Evolutionary conservation across 2,113 vertebrate genomes (phyloP).

Genomic region (Oncorhynchus mykiss): DNA sequence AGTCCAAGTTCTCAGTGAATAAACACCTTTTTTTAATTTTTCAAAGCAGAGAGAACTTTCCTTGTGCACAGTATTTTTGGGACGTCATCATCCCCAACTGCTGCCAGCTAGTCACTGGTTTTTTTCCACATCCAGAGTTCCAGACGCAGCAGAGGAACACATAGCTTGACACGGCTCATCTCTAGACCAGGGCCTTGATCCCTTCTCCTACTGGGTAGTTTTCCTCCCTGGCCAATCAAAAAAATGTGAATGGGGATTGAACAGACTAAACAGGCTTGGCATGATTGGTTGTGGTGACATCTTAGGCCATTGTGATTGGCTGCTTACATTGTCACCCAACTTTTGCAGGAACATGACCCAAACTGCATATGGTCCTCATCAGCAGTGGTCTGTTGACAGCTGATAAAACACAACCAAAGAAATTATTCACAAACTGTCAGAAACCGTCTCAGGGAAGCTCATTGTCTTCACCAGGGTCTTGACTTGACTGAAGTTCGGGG

Average conservation of each 20-base stretch:
- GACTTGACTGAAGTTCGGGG: too few species aligned
- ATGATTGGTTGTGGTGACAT: neutral
- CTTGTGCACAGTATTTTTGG: conserved; percentile 51
- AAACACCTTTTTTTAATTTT: conserved; percentile 14
- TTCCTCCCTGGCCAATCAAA: neutral
- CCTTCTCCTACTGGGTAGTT: neutral
- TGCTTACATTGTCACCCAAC: neutral
- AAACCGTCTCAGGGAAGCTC: too few species aligned
- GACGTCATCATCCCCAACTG: conserved; percentile 28
- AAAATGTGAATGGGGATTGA: neutral
- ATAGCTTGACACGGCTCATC: neutral
- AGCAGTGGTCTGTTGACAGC: neutral
- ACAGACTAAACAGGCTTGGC: neutral
- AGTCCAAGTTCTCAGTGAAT: conserved; percentile 36
- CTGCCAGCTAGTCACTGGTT: conserved; percentile 47
- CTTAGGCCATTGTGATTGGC: neutral
- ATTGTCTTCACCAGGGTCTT: too few species aligned
- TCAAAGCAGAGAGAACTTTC: conserved; percentile 45
- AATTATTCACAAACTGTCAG: too few species aligned
- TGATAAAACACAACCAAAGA: too few species aligned
- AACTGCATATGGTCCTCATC: neutral
- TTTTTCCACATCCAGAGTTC: conserved; percentile 61
- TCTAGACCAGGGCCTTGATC: neutral
- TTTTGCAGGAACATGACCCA: neutral
- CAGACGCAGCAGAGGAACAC: conserved; percentile 9